phyloP scores from a whole-genome alignment of 2,113 vertebrate species.

The Cephalopterus ornatus region DNA sequence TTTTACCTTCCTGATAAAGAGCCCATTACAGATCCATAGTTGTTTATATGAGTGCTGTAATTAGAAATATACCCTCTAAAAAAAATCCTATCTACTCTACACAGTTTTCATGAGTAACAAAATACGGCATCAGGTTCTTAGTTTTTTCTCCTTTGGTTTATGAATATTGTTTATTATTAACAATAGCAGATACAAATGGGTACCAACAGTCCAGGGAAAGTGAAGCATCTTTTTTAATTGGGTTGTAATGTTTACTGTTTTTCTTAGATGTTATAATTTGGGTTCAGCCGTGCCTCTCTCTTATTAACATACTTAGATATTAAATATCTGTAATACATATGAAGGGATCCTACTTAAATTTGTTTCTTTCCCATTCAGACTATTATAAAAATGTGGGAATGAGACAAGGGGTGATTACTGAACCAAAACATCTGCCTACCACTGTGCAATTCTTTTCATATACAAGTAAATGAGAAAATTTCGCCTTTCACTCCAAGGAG shows the following conservation, averaged over 20 bases:
- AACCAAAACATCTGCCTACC: not conserved
- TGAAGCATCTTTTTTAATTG: not conserved
- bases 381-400: not conserved
- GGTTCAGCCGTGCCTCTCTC: not conserved
- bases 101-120: not conserved
- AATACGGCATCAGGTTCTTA: not conserved
- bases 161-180: not conserved
- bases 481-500: not conserved
- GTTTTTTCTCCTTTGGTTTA: not conserved
- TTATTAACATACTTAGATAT: not conserved
- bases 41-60: not conserved
- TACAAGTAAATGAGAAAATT: not conserved
- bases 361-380: not conserved
- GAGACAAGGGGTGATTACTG: not conserved
- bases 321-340: not conserved
- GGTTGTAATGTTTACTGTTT: not conserved
- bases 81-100: not conserved
- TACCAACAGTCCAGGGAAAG: not conserved
- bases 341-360: not conserved
- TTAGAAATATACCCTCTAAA: not conserved
- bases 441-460: not conserved
- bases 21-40: not conserved
- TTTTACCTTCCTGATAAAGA: not conserved
- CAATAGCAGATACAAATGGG: not conserved
- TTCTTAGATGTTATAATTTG: not conserved